Percentiles rank a stretch among this genome's conserved stretches.
phyloP scores from a whole-genome alignment of 2,888 invertebrate species.

The Zootermopsis nevadensis region DNA sequence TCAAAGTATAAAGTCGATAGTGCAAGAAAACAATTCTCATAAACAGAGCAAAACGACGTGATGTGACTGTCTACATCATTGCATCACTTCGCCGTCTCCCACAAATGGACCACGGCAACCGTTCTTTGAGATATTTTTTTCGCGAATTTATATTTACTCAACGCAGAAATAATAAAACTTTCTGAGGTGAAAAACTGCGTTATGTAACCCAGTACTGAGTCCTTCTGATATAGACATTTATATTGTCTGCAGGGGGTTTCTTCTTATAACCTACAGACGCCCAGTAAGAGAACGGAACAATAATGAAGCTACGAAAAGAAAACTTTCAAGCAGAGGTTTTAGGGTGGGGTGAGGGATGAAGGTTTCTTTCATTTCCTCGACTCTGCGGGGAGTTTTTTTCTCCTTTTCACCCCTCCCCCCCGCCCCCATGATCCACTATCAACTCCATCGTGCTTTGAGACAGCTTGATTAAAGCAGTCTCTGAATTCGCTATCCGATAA shows the following conservation, averaged over 20 bases:
- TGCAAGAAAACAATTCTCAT: too few species aligned
- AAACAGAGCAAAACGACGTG: neutral
- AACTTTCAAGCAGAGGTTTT: conserved; percentile 7
- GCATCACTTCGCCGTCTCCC: neutral
- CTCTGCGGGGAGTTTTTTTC: neutral
- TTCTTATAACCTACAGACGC: neutral
- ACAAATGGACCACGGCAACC: neutral
- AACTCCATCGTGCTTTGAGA: neutral
- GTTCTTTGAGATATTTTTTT: neutral
- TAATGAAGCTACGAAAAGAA: conserved; percentile 28
- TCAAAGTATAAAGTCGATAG: too few species aligned
- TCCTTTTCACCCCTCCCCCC: too few species aligned
- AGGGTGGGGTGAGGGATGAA: neutral
- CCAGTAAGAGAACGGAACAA: conserved; percentile 10
- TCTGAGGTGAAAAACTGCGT: conserved; percentile 12
- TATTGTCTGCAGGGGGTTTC: conserved; percentile 22
- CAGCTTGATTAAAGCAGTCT: conserved; percentile 13
- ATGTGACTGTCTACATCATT: neutral
- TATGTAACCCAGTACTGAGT: neutral
- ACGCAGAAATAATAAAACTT: neutral
- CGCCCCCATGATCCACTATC: conserved; percentile 15
- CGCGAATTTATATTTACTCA: neutral
- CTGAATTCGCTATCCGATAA: neutral
- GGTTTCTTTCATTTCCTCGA: conserved; percentile 25
- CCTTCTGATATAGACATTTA: conserved; percentile 11